phyloP scores from a whole-genome alignment of 2,888 invertebrate species.

The Fragum whitleyi region DNA sequence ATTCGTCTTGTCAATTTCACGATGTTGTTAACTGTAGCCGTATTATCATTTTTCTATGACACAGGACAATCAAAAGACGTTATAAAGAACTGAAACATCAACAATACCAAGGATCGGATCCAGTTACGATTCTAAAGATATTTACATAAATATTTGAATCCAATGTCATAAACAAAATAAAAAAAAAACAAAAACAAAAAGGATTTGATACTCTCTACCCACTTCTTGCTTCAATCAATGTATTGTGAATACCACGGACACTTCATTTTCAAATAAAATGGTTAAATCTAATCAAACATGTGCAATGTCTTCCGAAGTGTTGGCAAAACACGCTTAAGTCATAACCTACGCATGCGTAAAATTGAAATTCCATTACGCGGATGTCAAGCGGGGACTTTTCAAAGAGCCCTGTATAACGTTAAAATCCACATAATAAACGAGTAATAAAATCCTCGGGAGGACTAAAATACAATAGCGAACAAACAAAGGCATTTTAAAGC shows the following conservation, averaged over 20 bases:
- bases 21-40: too few relatives aligned
- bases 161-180: background rate
- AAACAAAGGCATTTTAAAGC: slow-evolving; percentile 7
- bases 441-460: slow-evolving; percentile 7
- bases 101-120: background rate
- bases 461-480: background rate
- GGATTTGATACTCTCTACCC: background rate
- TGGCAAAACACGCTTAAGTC: background rate
- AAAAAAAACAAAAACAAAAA: background rate
- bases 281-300: too few relatives aligned
- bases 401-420: background rate
- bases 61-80: too few relatives aligned
- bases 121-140: background rate
- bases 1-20: too few relatives aligned
- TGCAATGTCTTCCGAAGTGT: too few relatives aligned
- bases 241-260: background rate
- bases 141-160: background rate
- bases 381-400: background rate
- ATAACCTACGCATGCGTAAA: background rate
- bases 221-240: background rate
- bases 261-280: too few relatives aligned
- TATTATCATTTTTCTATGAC: too few relatives aligned
- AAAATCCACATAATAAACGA: slow-evolving; percentile 12
- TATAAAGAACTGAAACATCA: too few relatives aligned
- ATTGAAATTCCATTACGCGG: background rate